These are phyloP conservation scores for Phasia obesa DNA, from an alignment of 2,888 invertebrate genomes.

Conservation along the genomic window DNA sequence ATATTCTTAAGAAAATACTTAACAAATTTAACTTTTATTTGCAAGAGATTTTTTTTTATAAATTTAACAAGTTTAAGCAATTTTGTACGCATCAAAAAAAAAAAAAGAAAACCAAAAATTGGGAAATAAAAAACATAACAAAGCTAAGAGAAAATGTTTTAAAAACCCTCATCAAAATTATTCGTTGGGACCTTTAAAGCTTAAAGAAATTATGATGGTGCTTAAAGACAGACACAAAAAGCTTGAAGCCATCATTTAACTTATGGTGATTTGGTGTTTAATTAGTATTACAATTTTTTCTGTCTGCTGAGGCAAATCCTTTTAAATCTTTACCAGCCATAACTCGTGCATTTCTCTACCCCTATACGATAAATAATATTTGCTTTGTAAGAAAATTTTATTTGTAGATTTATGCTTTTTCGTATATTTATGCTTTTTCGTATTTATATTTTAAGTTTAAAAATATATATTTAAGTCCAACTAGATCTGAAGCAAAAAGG, in stretches of 20 bases:
- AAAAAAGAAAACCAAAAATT: no score
- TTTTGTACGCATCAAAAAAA: slow-evolving; percentile 20
- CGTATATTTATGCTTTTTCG: no score
- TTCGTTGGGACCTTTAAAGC: neutral
- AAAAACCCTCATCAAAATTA: slow-evolving; percentile 26
- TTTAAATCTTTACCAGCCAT: neutral
- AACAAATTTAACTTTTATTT: slow-evolving; percentile 36
- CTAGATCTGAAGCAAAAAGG: no score
- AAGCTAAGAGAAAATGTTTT: no score
- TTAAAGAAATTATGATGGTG: slow-evolving; percentile 29
- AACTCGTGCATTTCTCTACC: no score
- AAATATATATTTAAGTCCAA: no score
- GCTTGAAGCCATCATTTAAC: neutral
- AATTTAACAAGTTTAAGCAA: slow-evolving; percentile 47
- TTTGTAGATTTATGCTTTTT: no score
- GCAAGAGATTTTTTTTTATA: neutral
- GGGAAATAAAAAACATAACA: no score
- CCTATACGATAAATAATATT: no score
- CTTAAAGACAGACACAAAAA: neutral
- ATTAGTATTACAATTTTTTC: neutral
- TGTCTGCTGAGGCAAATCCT: neutral
- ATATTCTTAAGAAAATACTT: slow-evolving; percentile 13
- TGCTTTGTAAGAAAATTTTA: no score
- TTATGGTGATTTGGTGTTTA: neutral
- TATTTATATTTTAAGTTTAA: no score